phyloP scores from a whole-genome alignment of 2,888 invertebrate species.

The Ceriagrion tenellum region DNA sequence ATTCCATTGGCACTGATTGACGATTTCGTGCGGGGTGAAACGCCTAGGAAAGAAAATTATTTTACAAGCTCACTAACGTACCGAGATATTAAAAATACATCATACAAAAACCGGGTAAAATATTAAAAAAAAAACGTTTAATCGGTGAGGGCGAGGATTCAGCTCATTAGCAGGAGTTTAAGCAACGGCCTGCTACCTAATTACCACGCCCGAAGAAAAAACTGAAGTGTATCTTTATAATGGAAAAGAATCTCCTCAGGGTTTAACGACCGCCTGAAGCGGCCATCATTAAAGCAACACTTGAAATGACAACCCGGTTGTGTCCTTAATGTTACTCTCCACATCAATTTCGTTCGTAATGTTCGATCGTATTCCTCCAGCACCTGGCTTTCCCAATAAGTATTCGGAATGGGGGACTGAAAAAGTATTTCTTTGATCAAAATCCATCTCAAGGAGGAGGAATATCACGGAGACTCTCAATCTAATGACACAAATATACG shows the following conservation, averaged over 20 bases:
- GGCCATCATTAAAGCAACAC: not conserved
- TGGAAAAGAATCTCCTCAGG: not conserved
- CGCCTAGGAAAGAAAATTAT: not conserved
- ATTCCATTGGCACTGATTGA: not conserved
- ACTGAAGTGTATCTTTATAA: not conserved
- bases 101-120: not conserved
- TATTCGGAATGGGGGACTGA: too few species aligned
- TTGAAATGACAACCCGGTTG: not conserved
- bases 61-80: not conserved
- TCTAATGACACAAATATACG: too few species aligned
- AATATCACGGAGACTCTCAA: too few species aligned
- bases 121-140: not conserved
- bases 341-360: not conserved
- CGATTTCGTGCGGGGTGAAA: not conserved
- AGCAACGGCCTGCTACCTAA: not conserved
- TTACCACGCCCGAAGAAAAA: not conserved
- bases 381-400: not conserved
- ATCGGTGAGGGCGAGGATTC: not conserved
- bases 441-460: too few species aligned
- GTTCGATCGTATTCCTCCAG: not conserved
- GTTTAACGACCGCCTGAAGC: not conserved
- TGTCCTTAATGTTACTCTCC: not conserved
- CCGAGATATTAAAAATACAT: not conserved
- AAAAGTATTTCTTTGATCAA: too few species aligned
- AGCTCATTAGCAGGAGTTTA: not conserved